These are phyloP conservation scores for human (Homo sapiens) DNA, from an alignment of 2,113 vertebrate species.

Conservation along the genomic window GRCh38 chr4:109309001-109309500, in stretches of 20 bases:
- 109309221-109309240: not conserved
- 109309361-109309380: not conserved
- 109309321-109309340: not conserved
- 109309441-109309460: not conserved
- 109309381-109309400: not conserved
- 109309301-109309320: not conserved
- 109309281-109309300: not conserved
- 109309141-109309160: not conserved
- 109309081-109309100: conserved; percentile 18
- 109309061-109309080: not conserved
- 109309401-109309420: not conserved
- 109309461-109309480: not conserved
- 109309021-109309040: too few relatives aligned
- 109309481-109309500: not conserved
- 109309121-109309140: not conserved
- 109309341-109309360: not conserved
- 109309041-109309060: too few relatives aligned
- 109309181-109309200: not conserved
- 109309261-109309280: conserved; percentile 18
- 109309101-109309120: not conserved
- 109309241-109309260: not conserved
- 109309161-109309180: not conserved
- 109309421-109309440: not conserved
- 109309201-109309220: conserved; percentile 9
- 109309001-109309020: too few relatives aligned